Evolutionary conservation across 2,113 vertebrate genomes (phyloP).

Genomic region (Oriolus oriolus): DNA sequence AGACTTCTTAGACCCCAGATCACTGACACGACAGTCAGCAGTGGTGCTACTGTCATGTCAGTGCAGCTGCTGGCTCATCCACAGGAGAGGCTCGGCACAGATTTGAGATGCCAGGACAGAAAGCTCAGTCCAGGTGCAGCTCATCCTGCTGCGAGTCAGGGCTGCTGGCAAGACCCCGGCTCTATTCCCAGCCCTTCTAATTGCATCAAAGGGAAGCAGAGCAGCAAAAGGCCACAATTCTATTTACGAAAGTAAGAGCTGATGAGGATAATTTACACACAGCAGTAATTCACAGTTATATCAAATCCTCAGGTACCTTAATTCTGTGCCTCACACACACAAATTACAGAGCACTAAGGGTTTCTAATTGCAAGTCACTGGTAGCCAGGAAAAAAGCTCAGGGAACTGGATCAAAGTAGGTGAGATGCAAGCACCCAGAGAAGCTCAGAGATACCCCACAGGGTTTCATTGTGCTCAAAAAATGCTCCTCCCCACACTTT

Average conservation of each 20-base stretch:
- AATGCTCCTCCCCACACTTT: background rate
- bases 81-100: background rate
- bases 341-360: background rate
- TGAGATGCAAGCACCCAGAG: background rate
- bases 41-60: background rate
- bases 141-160: background rate
- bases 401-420: background rate
- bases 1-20: background rate
- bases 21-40: background rate
- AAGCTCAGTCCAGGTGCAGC: background rate
- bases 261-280: background rate
- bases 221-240: accelerated
- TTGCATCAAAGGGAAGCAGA: background rate
- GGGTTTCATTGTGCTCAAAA: background rate
- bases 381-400: background rate
- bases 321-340: accelerated
- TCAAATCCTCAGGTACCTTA: background rate
- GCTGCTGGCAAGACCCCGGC: background rate
- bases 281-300: background rate
- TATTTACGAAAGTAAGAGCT: background rate
- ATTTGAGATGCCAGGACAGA: background rate
- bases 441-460: background rate
- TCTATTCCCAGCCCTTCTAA: background rate
- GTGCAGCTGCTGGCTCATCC: background rate
- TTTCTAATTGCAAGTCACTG: background rate